A percentile compares a stretch with the other conserved stretches of the same genome.
phyloP scores from a whole-genome alignment of 2,113 vertebrate species.

The Pontoporia blainvillei region DNA sequence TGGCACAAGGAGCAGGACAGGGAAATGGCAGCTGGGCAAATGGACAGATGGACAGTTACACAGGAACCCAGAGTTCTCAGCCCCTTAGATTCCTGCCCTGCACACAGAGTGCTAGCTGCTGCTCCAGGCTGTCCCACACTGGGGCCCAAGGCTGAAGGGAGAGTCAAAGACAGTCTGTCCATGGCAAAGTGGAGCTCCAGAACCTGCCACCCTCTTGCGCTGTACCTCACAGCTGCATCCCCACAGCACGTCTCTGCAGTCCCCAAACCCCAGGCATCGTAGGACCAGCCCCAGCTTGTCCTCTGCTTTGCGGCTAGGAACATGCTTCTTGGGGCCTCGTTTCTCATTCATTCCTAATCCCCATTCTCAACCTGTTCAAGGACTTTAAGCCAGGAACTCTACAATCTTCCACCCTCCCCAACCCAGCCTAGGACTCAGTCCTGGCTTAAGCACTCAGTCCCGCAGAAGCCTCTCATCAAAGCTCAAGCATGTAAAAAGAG shows the following conservation, averaged over 20 bases:
- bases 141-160: not conserved
- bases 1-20: not conserved
- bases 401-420: not conserved
- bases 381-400: not conserved
- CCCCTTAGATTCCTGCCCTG: not conserved
- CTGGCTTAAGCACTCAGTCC: not conserved
- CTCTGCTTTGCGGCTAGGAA: not conserved
- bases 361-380: not conserved
- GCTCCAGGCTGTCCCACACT: not conserved
- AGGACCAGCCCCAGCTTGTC: not conserved
- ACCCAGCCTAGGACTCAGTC: not conserved
- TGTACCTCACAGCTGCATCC: not conserved
- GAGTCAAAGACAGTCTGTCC: not conserved
- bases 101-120: not conserved
- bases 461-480: not conserved
- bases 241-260: not conserved
- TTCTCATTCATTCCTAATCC: not conserved
- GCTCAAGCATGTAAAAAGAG: not conserved
- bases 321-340: not conserved
- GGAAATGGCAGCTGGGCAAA: not conserved
- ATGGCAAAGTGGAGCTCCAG: not conserved
- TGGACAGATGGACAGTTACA: not conserved
- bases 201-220: not conserved
- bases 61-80: not conserved
- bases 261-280: not conserved